Percentiles rank a stretch among this genome's conserved stretches.
Conservation (phyloP, 1,140 invertebrate species). For the Drosophila lacertosa region DNA sequence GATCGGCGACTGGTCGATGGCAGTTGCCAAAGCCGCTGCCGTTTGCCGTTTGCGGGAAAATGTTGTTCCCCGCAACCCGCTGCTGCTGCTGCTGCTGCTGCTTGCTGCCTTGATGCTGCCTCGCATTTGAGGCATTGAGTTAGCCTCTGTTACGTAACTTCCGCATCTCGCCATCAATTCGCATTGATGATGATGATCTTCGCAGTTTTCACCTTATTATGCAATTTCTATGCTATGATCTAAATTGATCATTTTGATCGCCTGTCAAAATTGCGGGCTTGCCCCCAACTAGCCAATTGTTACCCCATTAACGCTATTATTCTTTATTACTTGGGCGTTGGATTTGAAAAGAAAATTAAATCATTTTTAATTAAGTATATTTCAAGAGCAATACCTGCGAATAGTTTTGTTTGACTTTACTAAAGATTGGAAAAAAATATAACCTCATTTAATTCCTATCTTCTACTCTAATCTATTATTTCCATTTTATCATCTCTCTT, state of each 20-base stretch:
- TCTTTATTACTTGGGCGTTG: background rate
- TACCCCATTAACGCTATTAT: background rate
- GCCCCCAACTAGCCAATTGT: background rate
- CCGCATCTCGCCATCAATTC: conserved; percentile 68
- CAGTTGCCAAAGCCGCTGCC: conserved; percentile 2
- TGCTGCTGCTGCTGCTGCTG: conserved; percentile 5
- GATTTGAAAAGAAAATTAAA: no score
- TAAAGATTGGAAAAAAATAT: no score
- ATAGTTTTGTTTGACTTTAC: no score
- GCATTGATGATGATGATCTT: conserved; percentile 64
- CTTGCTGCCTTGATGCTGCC: conserved; percentile 44
- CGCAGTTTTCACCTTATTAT: conserved; percentile 57
- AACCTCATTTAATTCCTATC: no score
- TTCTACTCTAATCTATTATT: no score
- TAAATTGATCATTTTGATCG: conserved; percentile 17
- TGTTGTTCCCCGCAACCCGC: no score
- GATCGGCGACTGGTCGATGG: conserved; percentile 21
- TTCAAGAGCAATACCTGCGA: no score
- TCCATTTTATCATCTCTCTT: no score
- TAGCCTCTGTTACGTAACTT: conserved; percentile 71
- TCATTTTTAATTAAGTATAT: no score
- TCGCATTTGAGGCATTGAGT: conserved; percentile 27
- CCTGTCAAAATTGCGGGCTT: background rate
- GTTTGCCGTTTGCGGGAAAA: background rate
- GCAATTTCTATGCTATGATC: conserved; percentile 41